Evolutionary conservation across 2,797 vertebrate species (phyloP), one percentile per base, ranked within the genome.

Genomic region (Kryptolebias ocellatus): DNA sequence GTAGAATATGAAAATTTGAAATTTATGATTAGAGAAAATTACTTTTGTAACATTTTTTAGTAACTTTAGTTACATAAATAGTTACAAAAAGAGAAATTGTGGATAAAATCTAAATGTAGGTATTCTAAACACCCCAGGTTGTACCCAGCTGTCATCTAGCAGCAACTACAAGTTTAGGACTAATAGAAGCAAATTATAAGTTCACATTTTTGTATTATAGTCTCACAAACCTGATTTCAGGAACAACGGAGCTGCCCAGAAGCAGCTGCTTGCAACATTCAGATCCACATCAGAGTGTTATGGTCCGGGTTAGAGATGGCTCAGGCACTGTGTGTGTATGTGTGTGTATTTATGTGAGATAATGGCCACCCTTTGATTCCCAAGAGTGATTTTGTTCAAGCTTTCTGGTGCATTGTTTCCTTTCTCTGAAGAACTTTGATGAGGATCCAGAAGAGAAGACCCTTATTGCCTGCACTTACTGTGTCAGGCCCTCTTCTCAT

Each of bases 401-500:
- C 78, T 78, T 61, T 85, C 64, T 89, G 81, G 46, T 64, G 68
- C 74, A 81, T 80, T 88, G 80, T 90, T 91, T 82, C 81, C 69
- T 47, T 88, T 81, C 78, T 72, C 74, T 83, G 77, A 87, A 87
- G 85, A 87, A 85, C 93, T 93, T 92, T 94, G 94, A 94, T 92
- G 87, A 89, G 81, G 60, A 83, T 85, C 63, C 67, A 84, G 80
- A 90, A 88, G 87, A 91, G 89, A 80, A 80, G 85, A 85, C 93
- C 93, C 94, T 92, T 90, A 95, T 94, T 79, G 86, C 90, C 89
- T 89, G 87, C 85, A 82, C 89, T 87, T 70, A 67, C 86, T 91
- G 83, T 87, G 90, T 90, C 91, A 91, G 88, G 90, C 67, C 83
- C 65, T 80, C 78, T 78, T 93, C 89, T 92, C 88, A 80, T 91